These are phyloP conservation scores for Eclectus roratus DNA, from an alignment of 2,113 vertebrate genomes.

Conservation along the genomic window DNA sequence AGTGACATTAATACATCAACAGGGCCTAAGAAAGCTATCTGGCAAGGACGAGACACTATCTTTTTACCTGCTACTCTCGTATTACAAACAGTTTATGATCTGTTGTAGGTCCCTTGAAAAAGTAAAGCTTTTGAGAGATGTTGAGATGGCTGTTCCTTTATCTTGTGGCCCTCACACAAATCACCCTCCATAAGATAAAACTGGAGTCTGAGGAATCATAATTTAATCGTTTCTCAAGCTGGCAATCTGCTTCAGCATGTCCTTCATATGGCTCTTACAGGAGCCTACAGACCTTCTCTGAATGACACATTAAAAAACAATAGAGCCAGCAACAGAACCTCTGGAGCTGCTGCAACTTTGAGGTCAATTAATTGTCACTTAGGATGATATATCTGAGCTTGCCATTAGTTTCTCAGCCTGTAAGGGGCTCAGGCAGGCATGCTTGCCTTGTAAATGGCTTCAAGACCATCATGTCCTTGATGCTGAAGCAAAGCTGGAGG, in stretches of 20 bases:
- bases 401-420: background rate
- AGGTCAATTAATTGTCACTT: conserved; percentile 55
- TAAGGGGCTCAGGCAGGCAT: background rate
- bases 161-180: background rate
- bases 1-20: background rate
- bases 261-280: background rate
- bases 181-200: conserved; percentile 10
- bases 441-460: background rate
- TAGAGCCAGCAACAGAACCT: background rate
- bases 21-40: background rate
- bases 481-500: background rate
- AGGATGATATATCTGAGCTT: conserved; percentile 16
- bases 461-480: background rate
- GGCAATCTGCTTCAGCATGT: conserved; percentile 34
- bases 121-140: conserved; percentile 5
- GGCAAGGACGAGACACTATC: background rate
- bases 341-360: background rate
- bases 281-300: conserved; percentile 12
- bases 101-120: conserved; percentile 36
- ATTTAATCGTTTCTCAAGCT: conserved; percentile 27
- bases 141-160: background rate
- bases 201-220: conserved; percentile 10
- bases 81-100: background rate
- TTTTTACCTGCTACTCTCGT: background rate
- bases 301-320: conserved; percentile 47